Conservation (phyloP, 1,140 invertebrate species). For the Pogonus chalceus region DNA sequence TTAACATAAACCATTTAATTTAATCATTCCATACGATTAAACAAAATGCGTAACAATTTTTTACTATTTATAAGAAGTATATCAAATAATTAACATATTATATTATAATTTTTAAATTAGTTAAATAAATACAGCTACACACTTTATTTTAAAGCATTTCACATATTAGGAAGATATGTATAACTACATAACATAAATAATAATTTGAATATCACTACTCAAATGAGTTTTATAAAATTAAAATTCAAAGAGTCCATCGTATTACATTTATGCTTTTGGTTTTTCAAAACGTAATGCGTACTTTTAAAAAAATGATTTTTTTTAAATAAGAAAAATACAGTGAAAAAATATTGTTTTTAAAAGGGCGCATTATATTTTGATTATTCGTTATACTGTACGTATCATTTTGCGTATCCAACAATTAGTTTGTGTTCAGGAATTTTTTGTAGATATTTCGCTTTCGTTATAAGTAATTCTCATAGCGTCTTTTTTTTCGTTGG, state of each 20-base stretch:
- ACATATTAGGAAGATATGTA: not conserved
- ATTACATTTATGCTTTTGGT: too few species aligned
- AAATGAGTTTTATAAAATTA: too few species aligned
- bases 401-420: too few species aligned
- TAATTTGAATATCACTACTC: too few species aligned
- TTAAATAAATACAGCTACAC: not conserved
- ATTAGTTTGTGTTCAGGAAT: not conserved
- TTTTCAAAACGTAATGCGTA: too few species aligned
- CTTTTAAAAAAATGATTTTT: too few species aligned
- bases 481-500: constrained; percentile 31
- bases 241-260: too few species aligned
- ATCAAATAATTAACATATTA: not conserved
- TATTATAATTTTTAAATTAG: not conserved
- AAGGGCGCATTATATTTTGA: too few species aligned
- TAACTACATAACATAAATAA: constrained; percentile 2
- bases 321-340: too few species aligned
- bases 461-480: constrained; percentile 12
- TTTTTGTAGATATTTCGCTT: not conserved
- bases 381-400: too few species aligned
- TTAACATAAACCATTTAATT: not conserved
- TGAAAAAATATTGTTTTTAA: too few species aligned
- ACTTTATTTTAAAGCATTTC: not conserved
- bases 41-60: not conserved
- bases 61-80: not conserved
- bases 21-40: not conserved